Base-by-base conservation (phyloP, 2,113 vertebrate genomes). In the Zosterops hypoxanthus region DNA sequence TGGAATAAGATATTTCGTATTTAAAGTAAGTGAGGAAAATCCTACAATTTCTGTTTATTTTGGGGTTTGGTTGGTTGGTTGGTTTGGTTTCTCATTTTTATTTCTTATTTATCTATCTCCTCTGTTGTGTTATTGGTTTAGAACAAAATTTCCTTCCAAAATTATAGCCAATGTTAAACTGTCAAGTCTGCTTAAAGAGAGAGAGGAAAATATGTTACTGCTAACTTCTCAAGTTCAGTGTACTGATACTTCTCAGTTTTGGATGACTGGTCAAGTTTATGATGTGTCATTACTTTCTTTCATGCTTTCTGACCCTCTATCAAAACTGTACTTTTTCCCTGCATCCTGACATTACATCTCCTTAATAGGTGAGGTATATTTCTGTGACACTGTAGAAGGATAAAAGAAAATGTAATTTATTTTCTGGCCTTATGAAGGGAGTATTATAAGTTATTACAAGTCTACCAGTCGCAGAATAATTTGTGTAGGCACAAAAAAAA, bases 231-330 rank as follows among this genome's bases (percentile, higher is more conserved):
- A 44, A 85, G 71, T 80, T 81, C 80, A 77, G 23, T 84, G 8
- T 9, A 86, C 60, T 86, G 20, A 75, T 87, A 73, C 16, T 49
- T 64, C 77, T 91, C 21, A 3, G 53, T 92, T 96, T 95, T 88
- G 55, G 47, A 71, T 94, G 82, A 59, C 41, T 65, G 66, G n/a
- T 50, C 28, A 94, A 71, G 44, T 94, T 91, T 90, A 72, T 78
- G 29, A 88, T 79, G 11, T 88, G 55, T 59, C 14, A 71, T 90
- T 93, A 76, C 44, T 88, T 94, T 83, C 44, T 89, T 92, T 92
- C 83, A 90, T 0, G 6, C 53, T 93, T 92, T 93, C 53, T 96
- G 63, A 78, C 9, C 19, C 29, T 76, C 28, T 75, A 12, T 70
- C 26, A 86, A 78, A 94, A 85, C 8, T 53, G 12, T 36, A 76